Conservation (phyloP, 2,797 vertebrate genomes). For the Anolis apletophallus region DNA sequence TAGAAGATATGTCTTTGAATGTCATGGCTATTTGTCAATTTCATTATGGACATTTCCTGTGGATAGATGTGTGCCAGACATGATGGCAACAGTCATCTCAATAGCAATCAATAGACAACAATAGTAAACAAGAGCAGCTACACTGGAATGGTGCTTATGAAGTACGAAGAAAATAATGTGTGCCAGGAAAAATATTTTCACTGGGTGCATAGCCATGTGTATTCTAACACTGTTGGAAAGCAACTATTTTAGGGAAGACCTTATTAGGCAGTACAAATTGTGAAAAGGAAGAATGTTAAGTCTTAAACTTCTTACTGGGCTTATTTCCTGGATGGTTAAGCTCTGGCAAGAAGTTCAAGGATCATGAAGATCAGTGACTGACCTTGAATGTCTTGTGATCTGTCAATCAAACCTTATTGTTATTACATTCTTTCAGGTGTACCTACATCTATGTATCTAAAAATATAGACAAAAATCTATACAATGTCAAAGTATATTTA, state of each 20-base stretch:
- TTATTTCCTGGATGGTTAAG: neutral
- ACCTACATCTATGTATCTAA: neutral
- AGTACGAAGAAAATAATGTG: neutral
- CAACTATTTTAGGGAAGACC: neutral
- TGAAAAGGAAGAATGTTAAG: neutral
- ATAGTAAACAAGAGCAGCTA: neutral
- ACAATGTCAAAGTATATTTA: neutral
- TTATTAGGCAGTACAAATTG: neutral
- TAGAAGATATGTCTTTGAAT: too few relatives aligned
- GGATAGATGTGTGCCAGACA: too few relatives aligned
- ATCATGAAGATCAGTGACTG: neutral
- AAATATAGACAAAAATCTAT: neutral
- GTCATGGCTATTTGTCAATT: neutral
- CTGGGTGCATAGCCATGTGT: too few relatives aligned
- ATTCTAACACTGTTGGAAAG: neutral
- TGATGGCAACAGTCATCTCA: neutral
- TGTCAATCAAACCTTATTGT: neutral
- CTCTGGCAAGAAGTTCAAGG: neutral
- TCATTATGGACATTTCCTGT: neutral
- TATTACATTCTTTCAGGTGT: neutral
- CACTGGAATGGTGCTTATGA: neutral
- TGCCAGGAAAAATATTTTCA: neutral
- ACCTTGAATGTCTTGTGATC: neutral
- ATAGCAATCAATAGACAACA: neutral
- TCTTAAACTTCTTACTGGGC: neutral